These are phyloP conservation scores for Stenodema calcarata DNA, from an alignment of 2,888 invertebrate species.

Conservation along the genomic window DNA sequence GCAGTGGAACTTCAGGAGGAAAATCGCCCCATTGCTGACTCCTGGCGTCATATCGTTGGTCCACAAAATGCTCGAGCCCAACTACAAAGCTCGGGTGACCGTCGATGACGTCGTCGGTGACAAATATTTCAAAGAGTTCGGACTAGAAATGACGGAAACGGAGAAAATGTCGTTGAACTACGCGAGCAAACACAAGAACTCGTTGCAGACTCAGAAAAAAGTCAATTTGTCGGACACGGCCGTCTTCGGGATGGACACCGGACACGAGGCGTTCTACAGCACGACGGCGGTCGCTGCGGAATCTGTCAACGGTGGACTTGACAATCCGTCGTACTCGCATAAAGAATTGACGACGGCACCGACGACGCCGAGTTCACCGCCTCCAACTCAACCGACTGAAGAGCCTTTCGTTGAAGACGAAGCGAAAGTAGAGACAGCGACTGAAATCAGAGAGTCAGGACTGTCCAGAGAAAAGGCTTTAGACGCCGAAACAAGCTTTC, in stretches of 20 bases:
- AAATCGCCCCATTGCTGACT: slow-evolving; percentile 61
- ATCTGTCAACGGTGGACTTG: background rate
- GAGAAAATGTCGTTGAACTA: slow-evolving; percentile 40
- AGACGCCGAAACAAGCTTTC: background rate
- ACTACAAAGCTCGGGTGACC: slow-evolving; percentile 67
- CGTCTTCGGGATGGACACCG: background rate
- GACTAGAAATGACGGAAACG: slow-evolving; percentile 46
- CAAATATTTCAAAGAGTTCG: slow-evolving; percentile 67
- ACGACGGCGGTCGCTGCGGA: background rate
- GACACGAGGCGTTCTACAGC: background rate
- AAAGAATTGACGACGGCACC: background rate
- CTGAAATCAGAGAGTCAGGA: background rate
- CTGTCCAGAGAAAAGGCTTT: background rate
- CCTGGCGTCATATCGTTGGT: slow-evolving; percentile 58
- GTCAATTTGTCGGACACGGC: background rate
- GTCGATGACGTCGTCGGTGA: slow-evolving; percentile 65
- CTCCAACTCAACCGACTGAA: background rate
- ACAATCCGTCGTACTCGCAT: too few species aligned
- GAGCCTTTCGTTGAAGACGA: background rate
- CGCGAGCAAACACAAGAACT: background rate
- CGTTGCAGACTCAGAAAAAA: slow-evolving; percentile 9
- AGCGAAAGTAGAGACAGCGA: background rate
- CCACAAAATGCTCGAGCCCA: slow-evolving; percentile 66
- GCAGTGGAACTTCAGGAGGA: slow-evolving; percentile 69
- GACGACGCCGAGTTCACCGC: too few species aligned